Conservation (phyloP, 2,113 vertebrate genomes). For the Motacilla tschutschensis region DNA sequence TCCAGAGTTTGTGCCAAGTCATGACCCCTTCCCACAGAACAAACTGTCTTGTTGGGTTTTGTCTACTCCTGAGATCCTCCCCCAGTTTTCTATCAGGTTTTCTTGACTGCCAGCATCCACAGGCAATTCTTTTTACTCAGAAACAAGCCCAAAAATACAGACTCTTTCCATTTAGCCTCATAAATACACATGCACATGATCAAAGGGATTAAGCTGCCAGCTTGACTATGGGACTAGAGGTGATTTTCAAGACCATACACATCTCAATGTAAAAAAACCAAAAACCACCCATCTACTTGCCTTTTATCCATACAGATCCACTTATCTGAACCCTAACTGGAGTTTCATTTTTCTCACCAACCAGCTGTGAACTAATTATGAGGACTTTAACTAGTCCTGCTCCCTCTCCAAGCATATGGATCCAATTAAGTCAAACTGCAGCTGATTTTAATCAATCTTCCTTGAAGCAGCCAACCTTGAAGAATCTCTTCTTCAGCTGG, state of each 20-base stretch:
- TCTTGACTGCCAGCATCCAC: background rate
- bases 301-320: background rate
- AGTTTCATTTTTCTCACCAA: constrained; percentile 50
- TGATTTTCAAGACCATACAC: background rate
- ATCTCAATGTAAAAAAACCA: background rate
- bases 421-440: constrained; percentile 75
- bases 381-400: constrained; percentile 65
- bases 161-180: background rate
- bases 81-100: background rate
- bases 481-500: constrained; percentile 57
- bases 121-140: background rate
- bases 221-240: background rate
- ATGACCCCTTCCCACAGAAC: background rate
- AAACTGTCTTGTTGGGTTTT: background rate
- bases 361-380: constrained; percentile 74
- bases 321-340: constrained; percentile 33
- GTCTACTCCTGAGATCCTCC: background rate
- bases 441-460: constrained; percentile 79
- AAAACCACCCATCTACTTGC: background rate
- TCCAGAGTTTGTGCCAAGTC: background rate
- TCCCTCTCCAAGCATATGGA: constrained; percentile 71
- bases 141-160: background rate
- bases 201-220: background rate
- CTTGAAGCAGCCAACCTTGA: constrained; percentile 69
- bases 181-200: background rate